Evolutionary conservation across 2,113 vertebrate genomes (phyloP).

Genomic region (Syngnathus typhle): DNA sequence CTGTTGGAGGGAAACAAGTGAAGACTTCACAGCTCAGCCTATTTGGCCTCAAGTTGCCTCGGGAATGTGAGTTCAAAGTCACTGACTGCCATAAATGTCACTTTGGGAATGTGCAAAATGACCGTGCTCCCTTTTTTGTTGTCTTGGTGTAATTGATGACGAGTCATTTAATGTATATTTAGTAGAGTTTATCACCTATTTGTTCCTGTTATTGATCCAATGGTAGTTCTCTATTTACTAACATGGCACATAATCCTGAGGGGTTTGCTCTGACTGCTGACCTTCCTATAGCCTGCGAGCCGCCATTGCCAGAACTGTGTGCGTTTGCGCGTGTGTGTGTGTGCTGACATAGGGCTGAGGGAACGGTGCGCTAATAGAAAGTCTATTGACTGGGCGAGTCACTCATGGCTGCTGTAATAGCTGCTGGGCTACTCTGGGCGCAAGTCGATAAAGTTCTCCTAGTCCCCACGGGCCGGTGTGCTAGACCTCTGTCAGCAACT

Average conservation of each 20-base stretch:
- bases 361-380: conserved; percentile 64
- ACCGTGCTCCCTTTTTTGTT: background rate
- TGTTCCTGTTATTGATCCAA: conserved; percentile 57
- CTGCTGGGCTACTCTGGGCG: conserved; percentile 49
- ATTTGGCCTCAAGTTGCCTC: conserved; percentile 40
- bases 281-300: conserved; percentile 44
- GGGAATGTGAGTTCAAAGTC: conserved; percentile 45
- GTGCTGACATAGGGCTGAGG: conserved; percentile 44
- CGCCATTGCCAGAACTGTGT: conserved; percentile 4
- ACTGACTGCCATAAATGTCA: conserved; percentile 11
- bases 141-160: background rate
- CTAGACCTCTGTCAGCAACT: conserved; percentile 59
- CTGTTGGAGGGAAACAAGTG: conserved; percentile 54
- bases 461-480: conserved; percentile 51
- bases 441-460: conserved; percentile 60
- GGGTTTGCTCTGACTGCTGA: conserved; percentile 46
- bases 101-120: conserved; percentile 3
- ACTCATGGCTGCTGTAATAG: conserved; percentile 64
- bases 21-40: conserved; percentile 36
- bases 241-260: conserved; percentile 7
- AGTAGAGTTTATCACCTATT: conserved; percentile 37
- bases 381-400: conserved; percentile 63
- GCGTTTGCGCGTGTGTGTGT: conserved; percentile 18
- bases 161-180: conserved; percentile 16
- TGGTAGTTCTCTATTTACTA: conserved; percentile 24